Percentiles rank a stretch among this genome's conserved stretches.
phyloP scores from a whole-genome alignment of 2,113 vertebrate genomes.

The Malurus elegans region DNA sequence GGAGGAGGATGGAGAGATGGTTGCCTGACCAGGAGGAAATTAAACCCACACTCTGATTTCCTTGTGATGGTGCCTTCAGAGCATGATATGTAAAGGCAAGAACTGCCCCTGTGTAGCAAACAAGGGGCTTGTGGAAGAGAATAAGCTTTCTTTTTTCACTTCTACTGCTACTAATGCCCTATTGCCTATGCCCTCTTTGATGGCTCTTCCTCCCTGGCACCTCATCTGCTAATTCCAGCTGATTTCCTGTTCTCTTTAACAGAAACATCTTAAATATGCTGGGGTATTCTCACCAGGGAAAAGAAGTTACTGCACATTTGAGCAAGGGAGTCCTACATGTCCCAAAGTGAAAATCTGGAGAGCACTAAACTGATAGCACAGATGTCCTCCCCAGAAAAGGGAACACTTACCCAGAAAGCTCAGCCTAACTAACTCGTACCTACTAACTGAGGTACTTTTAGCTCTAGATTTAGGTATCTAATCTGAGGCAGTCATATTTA shows the following conservation, averaged over 20 bases:
- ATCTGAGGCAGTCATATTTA: not conserved
- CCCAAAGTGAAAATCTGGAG: rapidly evolving
- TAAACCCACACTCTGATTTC: not conserved
- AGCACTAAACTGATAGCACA: not conserved
- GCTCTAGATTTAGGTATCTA: not conserved
- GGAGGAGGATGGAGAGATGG: not conserved
- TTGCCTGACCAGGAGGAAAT: not conserved
- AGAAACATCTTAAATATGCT: not conserved
- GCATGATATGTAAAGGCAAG: not conserved
- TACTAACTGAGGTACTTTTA: not conserved
- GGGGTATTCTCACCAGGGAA: not conserved
- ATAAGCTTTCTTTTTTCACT: not conserved
- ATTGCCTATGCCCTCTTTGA: not conserved
- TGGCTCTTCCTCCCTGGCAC: not conserved
- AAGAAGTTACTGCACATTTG: not conserved
- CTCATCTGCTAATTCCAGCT: not conserved
- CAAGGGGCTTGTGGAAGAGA: not conserved
- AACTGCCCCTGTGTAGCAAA: not conserved
- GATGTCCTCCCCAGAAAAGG: not conserved
- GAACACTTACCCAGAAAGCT: not conserved
- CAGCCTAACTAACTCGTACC: not conserved
- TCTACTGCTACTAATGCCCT: not conserved
- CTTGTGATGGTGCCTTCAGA: not conserved
- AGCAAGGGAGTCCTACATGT: not conserved
- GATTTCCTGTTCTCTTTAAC: not conserved